Evolutionary conservation across 2,797 vertebrate species (phyloP), one percentile per base, ranked within the genome.

Genomic region (Sparus aurata): DNA sequence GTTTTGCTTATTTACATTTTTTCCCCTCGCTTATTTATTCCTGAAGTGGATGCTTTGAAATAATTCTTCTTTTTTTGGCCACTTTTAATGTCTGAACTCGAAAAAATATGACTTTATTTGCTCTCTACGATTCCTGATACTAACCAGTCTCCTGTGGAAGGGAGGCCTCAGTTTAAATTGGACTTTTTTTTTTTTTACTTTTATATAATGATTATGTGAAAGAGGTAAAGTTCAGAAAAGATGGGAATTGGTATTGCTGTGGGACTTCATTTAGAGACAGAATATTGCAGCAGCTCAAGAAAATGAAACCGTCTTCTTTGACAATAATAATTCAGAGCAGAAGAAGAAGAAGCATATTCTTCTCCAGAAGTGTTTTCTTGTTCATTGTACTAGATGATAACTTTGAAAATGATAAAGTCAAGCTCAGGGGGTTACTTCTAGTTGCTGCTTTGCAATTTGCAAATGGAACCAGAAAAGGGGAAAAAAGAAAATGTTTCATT

Each of bases 1-100:
- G 18, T 20, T 15, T 1, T 47, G 7, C 43, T 73, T 27, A 23
- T 57, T 74, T 67, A 57, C 1, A 54, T 79, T 68, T 61, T 38
- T 50, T 25, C 43, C 15, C 55, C 49, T 22, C 12, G 4, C 34
- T 38, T 5, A 18, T 66, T 2, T 72, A 47, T 45, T 58, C 7
- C 17, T 34, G 13, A 57, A 52, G 46, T 10, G 18, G 47, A 73
- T 22, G 41, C 17, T n/a, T 62, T 46, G 5, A 49, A 73, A 25
- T 43, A 4, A 67, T 53, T 27, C 45, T 45, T 41, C 12, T 45
- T 69, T 15, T 69, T 15, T 16, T 46, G 16, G 45, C 45, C 13
- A 16, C 45, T 46, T 45, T 45, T 45, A 45, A 13, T 46, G 13
- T 46, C 15, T 46, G 15, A 46, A 46, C 15, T 46, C 43, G 4